Evolutionary conservation across 2,888 invertebrate genomes (phyloP), one percentile per base, ranked within the genome.

Genomic region (Beris morrisii): DNA sequence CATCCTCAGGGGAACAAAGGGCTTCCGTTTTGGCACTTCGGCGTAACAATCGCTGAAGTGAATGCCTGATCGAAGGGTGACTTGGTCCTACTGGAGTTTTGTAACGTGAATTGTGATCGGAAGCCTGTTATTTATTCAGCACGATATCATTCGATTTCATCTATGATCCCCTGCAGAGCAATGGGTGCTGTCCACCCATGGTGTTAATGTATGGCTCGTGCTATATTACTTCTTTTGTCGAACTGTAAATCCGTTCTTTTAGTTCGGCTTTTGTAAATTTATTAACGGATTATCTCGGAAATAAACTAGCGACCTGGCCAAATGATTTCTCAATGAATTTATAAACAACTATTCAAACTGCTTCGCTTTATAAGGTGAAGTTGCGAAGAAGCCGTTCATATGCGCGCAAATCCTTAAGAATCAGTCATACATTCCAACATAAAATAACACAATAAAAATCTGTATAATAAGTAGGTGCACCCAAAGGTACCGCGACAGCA

Each of bases 131-230:
- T 58, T 61, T 61, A 11, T 50, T 30, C 59, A 61, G 59, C 50
- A 32, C 31, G 58, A 58, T 46, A 58, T 46, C 44, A 46, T 28
- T 13, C 43, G 28, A 58, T 28, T 45, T 30, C 45, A 22, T 4
- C 22, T 44, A 45, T 22, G 44, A 30, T n/a, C 44, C 45, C 58
- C 58, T 45, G 58, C 12, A 5, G 58, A 58, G 58, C 45, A 22
- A 58, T 58, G 58, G 58, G 58, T 58, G 58, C 58, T 46, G 13
- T 58, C 46, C 58, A 45, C 45, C 28, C 59, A 58, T 61, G 50
- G 32, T 6, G 59, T 4, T 61, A 61, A 61, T 61, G 12, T 50
- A 9, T 50, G 50, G 50, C 59, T 61, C 59, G 59, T 61, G 59
- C 59, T 61, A 61, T 46, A 13, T 15, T 11, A 28, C 5, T 38